phyloP scores from a whole-genome alignment of 2,797 vertebrate genomes.

The Arctocebus calabarensis region DNA sequence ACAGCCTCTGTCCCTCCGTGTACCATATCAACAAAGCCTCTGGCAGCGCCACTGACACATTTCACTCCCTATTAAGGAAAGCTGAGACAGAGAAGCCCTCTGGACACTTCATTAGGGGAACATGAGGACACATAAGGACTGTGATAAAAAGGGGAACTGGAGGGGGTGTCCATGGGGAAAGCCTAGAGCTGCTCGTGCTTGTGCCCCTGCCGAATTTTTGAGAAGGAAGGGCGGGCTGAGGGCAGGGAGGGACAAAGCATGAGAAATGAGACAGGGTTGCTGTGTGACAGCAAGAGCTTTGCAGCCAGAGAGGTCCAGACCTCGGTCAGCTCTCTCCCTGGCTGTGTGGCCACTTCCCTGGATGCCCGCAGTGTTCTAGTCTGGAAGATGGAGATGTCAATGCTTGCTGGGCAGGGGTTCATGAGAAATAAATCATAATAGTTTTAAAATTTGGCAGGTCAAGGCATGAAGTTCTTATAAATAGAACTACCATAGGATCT shows the following conservation, averaged over 20 bases:
- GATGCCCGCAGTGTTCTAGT: neutral
- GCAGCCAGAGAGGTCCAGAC: neutral
- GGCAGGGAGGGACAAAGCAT: neutral
- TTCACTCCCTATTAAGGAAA: constrained; percentile 55
- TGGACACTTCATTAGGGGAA: constrained; percentile 35
- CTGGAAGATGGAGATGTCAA: neutral
- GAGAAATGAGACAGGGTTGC: accelerated
- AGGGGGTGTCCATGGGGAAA: neutral
- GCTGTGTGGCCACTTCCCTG: neutral
- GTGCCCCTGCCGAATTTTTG: neutral
- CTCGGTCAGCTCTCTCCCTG: neutral
- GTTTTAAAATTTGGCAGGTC: neutral
- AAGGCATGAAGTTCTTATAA: neutral
- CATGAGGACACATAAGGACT: neutral
- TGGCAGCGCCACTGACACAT: neutral
- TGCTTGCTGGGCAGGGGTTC: neutral
- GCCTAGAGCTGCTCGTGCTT: neutral
- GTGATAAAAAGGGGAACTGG: constrained; percentile 3
- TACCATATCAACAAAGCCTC: neutral
- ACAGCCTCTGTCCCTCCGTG: neutral
- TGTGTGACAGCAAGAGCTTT: no score
- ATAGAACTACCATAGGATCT: neutral
- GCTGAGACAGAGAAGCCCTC: constrained; percentile 44
- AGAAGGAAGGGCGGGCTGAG: neutral
- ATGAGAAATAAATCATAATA: neutral